Conservation (phyloP, 2,113 vertebrate genomes). For the Cynoglossus semilaevis region DNA sequence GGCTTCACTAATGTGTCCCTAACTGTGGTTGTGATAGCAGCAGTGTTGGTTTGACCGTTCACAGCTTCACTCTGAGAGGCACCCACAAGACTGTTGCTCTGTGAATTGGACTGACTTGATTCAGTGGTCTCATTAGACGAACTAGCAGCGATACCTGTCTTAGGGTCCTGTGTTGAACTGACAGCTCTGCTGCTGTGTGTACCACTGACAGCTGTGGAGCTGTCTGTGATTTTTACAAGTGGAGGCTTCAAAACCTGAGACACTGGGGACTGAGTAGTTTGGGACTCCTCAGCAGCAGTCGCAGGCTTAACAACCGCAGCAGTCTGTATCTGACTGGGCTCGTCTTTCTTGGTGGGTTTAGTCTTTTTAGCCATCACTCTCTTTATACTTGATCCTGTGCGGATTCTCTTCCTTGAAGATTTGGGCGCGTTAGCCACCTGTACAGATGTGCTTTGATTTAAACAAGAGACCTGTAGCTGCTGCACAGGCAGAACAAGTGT, state of each 20-base stretch:
- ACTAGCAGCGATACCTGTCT: slow-evolving; percentile 27
- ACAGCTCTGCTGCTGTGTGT: slow-evolving; percentile 1
- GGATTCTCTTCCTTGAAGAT: slow-evolving; percentile 55
- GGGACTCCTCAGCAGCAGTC: slow-evolving; percentile 35
- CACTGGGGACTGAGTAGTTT: slow-evolving; percentile 29
- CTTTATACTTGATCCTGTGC: slow-evolving; percentile 74
- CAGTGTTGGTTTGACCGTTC: slow-evolving; percentile 17
- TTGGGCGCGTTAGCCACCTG: slow-evolving; percentile 48
- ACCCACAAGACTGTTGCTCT: slow-evolving; percentile 29
- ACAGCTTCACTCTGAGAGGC: slow-evolving; percentile 33
- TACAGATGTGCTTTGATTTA: slow-evolving; percentile 43
- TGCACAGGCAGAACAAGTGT: slow-evolving; percentile 45
- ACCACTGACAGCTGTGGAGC: slow-evolving; percentile 18
- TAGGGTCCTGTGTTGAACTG: slow-evolving; percentile 26
- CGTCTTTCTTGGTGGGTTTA: slow-evolving; percentile 73
- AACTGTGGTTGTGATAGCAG: slow-evolving; percentile 15
- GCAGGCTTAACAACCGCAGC: slow-evolving; percentile 41
- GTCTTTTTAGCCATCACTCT: slow-evolving; percentile 78
- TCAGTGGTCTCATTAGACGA: slow-evolving; percentile 29
- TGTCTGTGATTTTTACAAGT: slow-evolving; percentile 27
- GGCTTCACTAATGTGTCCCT: slow-evolving; percentile 23
- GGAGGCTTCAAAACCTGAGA: slow-evolving; percentile 34
- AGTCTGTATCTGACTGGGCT: slow-evolving; percentile 52
- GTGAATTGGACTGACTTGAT: slow-evolving; percentile 16
- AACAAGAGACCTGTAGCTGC: slow-evolving; percentile 46